phyloP scores from a whole-genome alignment of 2,113 vertebrate genomes.

The Caretta caretta region DNA sequence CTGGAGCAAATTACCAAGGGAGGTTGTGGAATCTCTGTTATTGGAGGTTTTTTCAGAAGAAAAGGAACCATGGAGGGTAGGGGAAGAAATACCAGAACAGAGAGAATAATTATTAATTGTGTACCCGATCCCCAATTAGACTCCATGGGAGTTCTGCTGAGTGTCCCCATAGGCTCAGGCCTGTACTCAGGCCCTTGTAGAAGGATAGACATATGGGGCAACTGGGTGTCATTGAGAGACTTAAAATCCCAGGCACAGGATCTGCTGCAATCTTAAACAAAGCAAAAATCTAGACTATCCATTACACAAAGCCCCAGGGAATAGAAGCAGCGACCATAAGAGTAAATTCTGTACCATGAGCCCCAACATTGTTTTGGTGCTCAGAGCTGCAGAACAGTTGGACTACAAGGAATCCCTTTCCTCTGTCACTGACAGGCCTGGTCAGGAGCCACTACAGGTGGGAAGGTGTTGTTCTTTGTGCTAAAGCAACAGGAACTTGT shows the following conservation, averaged over 20 bases:
- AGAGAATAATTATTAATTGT: neutral
- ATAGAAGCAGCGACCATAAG: neutral
- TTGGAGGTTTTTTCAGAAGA: neutral
- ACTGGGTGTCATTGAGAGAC: neutral
- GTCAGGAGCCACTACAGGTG: neutral
- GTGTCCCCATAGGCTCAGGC: neutral
- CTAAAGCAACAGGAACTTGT: neutral
- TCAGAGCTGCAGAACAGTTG: neutral
- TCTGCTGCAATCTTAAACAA: neutral
- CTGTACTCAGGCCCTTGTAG: too few relatives aligned
- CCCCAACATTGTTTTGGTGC: neutral
- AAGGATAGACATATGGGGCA: neutral
- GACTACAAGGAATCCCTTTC: neutral
- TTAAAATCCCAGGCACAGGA: neutral
- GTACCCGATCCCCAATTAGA: neutral
- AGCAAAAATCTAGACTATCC: neutral
- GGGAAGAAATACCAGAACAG: neutral
- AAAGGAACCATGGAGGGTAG: neutral
- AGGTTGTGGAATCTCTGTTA: too few relatives aligned
- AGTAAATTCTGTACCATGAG: neutral
- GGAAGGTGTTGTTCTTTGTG: neutral
- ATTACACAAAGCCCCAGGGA: neutral
- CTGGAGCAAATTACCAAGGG: too few relatives aligned
- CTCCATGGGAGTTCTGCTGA: neutral
- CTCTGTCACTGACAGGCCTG: neutral